Evolutionary conservation across 2,888 invertebrate genomes (phyloP).

Genomic region (Melanostoma scalare): DNA sequence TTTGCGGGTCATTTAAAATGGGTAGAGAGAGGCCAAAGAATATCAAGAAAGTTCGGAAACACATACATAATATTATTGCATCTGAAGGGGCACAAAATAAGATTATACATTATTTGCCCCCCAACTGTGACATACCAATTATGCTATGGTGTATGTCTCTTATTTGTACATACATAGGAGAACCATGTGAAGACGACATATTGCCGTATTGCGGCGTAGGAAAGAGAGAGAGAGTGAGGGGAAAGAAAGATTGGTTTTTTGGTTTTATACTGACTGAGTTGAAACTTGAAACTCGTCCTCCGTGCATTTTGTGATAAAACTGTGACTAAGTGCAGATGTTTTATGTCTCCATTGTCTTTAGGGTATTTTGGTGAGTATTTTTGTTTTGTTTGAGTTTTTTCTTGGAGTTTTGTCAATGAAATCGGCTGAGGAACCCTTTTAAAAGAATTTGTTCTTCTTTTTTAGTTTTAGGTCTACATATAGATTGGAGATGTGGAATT

Average conservation of each 20-base stretch:
- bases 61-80: constrained; percentile 25
- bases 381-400: constrained; percentile 13
- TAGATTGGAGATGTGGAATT: not conserved
- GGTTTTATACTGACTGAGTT: constrained; percentile 1
- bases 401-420: constrained; percentile 60
- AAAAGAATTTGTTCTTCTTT: constrained; percentile 6
- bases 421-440: constrained; percentile 62
- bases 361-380: constrained; percentile 33
- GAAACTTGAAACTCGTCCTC: not conserved
- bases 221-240: not conserved
- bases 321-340: constrained; percentile 69
- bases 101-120: constrained; percentile 54
- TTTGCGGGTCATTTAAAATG: constrained; percentile 42
- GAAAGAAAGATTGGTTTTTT: constrained; percentile 36
- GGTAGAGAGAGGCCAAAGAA: not conserved
- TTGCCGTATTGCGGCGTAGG: not conserved
- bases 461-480: not conserved
- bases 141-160: constrained; percentile 47
- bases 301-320: constrained; percentile 59
- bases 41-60: constrained; percentile 1
- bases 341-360: constrained; percentile 61
- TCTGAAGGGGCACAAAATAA: constrained; percentile 40
- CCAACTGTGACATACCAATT: constrained; percentile 68
- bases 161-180: constrained; percentile 46
- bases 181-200: constrained; percentile 12